Percentiles rank a stretch among this genome's conserved stretches.
phyloP scores from a whole-genome alignment of 2,888 invertebrate species.

The Yponomeuta sedellus region DNA sequence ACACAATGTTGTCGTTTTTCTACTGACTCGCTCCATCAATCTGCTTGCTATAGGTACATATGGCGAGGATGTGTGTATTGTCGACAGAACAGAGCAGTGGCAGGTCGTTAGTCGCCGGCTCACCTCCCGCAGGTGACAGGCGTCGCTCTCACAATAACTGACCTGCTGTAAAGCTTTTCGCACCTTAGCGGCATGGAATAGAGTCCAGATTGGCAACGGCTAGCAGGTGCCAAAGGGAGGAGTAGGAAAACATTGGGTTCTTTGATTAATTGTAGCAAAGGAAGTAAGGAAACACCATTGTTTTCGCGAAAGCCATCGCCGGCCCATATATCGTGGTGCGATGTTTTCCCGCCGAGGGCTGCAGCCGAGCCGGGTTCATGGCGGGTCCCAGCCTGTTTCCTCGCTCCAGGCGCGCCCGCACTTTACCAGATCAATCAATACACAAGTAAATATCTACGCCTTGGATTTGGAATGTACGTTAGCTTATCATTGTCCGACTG shows the following conservation, averaged over 20 bases:
- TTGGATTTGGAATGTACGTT: no score
- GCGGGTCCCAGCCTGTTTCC: neutral
- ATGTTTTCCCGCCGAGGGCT: neutral
- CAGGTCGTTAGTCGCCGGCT: neutral
- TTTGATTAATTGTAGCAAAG: conserved; percentile 12
- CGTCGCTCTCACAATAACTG: neutral
- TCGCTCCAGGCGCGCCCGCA: neutral
- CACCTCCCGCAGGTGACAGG: neutral
- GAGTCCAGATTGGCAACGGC: neutral
- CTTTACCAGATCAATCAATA: neutral
- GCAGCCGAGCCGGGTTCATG: neutral
- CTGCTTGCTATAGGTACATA: neutral
- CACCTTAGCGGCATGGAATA: neutral
- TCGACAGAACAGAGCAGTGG: neutral
- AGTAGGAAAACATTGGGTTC: conserved; percentile 11
- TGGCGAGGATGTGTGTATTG: neutral
- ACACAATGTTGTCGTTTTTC: no score
- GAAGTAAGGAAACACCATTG: conserved; percentile 5
- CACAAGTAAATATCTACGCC: neutral
- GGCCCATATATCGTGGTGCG: neutral
- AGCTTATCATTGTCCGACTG: no score
- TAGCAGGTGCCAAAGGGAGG: neutral
- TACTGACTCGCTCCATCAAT: neutral
- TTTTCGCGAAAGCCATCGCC: conserved; percentile 5
- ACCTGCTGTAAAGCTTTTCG: neutral